Percentiles rank a stretch among this genome's conserved stretches.
phyloP scores from a whole-genome alignment of 2,797 vertebrate species.

The Tadarida brasiliensis region DNA sequence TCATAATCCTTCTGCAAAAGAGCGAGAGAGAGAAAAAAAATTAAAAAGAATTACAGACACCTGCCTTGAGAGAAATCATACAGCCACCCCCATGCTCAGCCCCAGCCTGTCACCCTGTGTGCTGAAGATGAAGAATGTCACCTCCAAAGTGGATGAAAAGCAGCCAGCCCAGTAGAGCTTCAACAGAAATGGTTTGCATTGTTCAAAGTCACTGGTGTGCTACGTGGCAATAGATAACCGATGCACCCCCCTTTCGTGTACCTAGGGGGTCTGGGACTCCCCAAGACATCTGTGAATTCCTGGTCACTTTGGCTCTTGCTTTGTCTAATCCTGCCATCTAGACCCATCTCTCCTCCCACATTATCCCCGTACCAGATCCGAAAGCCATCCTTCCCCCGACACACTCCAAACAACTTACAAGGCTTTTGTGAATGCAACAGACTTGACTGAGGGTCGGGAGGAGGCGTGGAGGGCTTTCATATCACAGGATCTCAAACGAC shows the following conservation, averaged over 20 bases:
- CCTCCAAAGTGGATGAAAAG: background rate
- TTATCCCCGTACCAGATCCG: background rate
- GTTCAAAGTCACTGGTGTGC: background rate
- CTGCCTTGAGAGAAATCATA: background rate
- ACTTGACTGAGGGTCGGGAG: background rate
- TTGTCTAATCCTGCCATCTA: background rate
- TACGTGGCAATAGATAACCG: background rate
- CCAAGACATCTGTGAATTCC: background rate
- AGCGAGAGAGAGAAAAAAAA: background rate
- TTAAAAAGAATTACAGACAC: background rate
- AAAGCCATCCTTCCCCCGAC: too few relatives aligned
- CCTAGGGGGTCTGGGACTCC: background rate
- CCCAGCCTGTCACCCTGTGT: background rate
- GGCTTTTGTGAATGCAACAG: background rate
- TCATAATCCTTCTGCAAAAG: conserved; percentile 32
- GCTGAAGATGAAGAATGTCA: background rate
- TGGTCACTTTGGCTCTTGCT: background rate
- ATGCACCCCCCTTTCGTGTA: rapidly evolving
- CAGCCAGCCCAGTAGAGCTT: background rate
- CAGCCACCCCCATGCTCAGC: background rate
- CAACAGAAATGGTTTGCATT: background rate
- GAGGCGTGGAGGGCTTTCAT: background rate
- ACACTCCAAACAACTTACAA: background rate
- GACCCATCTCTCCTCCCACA: too few relatives aligned
- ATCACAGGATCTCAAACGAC: background rate